Evolutionary conservation across 2,797 vertebrate species (phyloP).

Genomic region (Tangara arthus): DNA sequence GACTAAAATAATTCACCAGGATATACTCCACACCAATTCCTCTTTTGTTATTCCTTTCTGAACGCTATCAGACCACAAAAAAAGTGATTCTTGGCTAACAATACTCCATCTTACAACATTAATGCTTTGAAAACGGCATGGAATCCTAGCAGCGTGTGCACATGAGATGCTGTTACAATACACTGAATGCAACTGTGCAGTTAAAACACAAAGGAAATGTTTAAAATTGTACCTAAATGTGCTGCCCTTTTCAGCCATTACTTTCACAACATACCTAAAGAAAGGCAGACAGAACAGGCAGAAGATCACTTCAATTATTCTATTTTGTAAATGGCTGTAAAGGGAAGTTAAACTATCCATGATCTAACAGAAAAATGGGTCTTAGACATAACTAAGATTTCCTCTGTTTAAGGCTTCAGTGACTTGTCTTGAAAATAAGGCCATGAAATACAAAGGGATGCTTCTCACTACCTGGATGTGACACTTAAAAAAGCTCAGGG

Average conservation of each 20-base stretch:
- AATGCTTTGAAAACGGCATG: neutral
- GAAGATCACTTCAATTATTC: neutral
- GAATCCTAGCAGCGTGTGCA: neutral
- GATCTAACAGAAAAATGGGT: neutral
- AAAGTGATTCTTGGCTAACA: neutral
- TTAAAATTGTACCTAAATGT: neutral
- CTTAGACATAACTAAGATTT: neutral
- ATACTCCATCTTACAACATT: neutral
- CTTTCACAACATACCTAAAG: neutral
- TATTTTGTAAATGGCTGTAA: neutral
- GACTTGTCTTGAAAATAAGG: neutral
- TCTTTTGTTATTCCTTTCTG: neutral
- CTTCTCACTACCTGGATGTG: neutral
- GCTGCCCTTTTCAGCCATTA: neutral
- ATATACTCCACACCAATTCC: neutral
- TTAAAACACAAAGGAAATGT: neutral
- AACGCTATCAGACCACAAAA: neutral
- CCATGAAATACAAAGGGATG: neutral
- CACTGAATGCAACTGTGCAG: neutral
- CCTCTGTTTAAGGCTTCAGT: neutral
- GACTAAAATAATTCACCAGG: conserved; percentile 6
- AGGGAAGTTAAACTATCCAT: neutral
- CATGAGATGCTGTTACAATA: neutral
- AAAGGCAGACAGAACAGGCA: neutral
- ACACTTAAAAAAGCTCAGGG: neutral